Evolutionary conservation across 2,797 vertebrate species (phyloP), one percentile per base, ranked within the genome.

Genomic region (Schizopygopsis malacanthus): DNA sequence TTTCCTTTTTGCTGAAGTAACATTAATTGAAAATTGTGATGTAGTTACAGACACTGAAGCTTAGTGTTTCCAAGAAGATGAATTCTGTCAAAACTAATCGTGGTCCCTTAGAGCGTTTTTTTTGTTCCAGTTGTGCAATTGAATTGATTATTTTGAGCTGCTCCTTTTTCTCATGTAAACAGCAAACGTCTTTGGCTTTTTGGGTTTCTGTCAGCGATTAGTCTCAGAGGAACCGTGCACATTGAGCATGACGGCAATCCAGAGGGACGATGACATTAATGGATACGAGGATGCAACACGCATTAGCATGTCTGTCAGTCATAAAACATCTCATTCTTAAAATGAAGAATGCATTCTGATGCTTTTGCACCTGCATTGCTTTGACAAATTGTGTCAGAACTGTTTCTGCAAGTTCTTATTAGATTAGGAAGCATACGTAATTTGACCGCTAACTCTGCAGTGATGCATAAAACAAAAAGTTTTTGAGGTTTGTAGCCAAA

Each of bases 141-240:
- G 15, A 47, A 80, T 67, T 15, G 78, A 50, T 67, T 67, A 50
- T 80, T 80, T 11, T 9, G 47, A 80, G 61, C 43, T 10, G 43
- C 43, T 80, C 43, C 61, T 13, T 80, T 80, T 65, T 37, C 18
- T 67, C 63, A 15, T 50, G 25, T 67, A 70, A 71, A 81, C 63
- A 56, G 50, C 80, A 70, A 54, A 69, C 50, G 8, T 61, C 2
- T 70, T 70, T 78, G 12, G 65, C 65, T 79, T 45, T 54, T 59
- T 43, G n/a, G 67, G 10, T 63, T 83, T 83, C 22, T 83, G 83
- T 79, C 65, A 77, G 61, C 37, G 3, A 69, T 78, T 81, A 81
- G 28, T 69, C 12, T 69, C 45, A 5, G 45, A 52, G 18, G 28
- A 81, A 39, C 45, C 4, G 11, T 67, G 43, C 6, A 67, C 61